Evolutionary conservation across 2,797 vertebrate genomes (phyloP), one percentile per base, ranked within the genome.

Genomic region (Hephaestus fuliginosus): DNA sequence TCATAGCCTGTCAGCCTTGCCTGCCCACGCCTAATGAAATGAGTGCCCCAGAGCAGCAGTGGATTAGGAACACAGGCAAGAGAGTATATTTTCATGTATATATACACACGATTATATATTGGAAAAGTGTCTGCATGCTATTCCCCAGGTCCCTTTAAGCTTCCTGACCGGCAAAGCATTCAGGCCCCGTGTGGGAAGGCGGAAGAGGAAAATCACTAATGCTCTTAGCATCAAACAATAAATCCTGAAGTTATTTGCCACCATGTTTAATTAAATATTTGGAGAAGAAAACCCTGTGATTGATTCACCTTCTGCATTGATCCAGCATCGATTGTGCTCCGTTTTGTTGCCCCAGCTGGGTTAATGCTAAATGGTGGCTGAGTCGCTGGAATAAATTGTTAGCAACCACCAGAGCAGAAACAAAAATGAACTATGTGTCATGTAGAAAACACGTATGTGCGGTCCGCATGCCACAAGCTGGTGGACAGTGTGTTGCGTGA

Each of bases 221-320:
- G 96, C 96, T 97, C 96, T 97, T 96, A 96, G 96, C 96, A 95
- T 97, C 96, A 95, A 96, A 97, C 95, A 96, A 96, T 96, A 97
- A 96, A 97, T 97, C 96, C 94, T 95, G 85, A 91, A 96, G 95
- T 97, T 97, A 96, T 97, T 97, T 95, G 95, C 96, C 95, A 97
- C 93, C 94, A 92, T 96, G 95, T 97, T 97, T 97, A 97, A 97
- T 97, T 97, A 97, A 97, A 97, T 97, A 97, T 97, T 97, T 97
- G 93, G 91, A 94, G 95, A 97, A 97, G 96, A 97, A 96, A 97
- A 96, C 96, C 95, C 91, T 86, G 90, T 95, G 96, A 97, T 97
- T 96, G 96, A 98, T 98, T 97, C 74, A 89, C 94, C 95, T 95
- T 90, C 93, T 43, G 70, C 92, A 96, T 97, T 95, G 97, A 97